These are phyloP conservation scores for Telmatochromis brachygnathus DNA, from an alignment of 2,113 vertebrate species.

Conservation along the genomic window DNA sequence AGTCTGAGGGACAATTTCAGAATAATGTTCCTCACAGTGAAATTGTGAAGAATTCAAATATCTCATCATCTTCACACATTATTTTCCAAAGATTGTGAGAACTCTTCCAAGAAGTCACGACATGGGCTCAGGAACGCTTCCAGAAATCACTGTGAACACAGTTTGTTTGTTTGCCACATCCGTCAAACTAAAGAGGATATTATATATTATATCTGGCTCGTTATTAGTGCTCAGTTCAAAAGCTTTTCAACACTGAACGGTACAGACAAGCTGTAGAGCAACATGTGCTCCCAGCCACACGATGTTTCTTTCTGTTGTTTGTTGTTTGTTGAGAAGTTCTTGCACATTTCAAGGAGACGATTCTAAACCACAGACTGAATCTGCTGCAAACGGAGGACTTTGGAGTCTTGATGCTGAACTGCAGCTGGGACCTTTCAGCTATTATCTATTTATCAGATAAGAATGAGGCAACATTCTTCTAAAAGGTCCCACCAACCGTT, in stretches of 20 bases:
- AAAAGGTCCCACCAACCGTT: rapidly evolving
- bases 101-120: not conserved
- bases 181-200: not conserved
- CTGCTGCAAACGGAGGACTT: rapidly evolving
- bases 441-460: not conserved
- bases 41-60: not conserved
- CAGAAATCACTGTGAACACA: not conserved
- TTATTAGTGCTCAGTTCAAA: not conserved
- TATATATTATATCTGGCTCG: not conserved
- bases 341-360: not conserved
- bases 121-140: rapidly evolving
- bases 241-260: rapidly evolving
- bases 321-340: not conserved
- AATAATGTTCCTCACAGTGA: not conserved
- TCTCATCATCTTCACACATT: rapidly evolving
- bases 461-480: not conserved
- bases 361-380: not conserved
- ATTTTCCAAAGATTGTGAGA: not conserved
- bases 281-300: not conserved
- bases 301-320: rapidly evolving
- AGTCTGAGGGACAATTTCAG: not conserved
- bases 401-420: rapidly evolving
- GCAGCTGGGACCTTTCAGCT: not conserved
- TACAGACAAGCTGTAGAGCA: not conserved
- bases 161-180: not conserved